Base-by-base conservation (phyloP, 2,888 invertebrate genomes). In the Lepidocyrtinus sp. region DNA sequence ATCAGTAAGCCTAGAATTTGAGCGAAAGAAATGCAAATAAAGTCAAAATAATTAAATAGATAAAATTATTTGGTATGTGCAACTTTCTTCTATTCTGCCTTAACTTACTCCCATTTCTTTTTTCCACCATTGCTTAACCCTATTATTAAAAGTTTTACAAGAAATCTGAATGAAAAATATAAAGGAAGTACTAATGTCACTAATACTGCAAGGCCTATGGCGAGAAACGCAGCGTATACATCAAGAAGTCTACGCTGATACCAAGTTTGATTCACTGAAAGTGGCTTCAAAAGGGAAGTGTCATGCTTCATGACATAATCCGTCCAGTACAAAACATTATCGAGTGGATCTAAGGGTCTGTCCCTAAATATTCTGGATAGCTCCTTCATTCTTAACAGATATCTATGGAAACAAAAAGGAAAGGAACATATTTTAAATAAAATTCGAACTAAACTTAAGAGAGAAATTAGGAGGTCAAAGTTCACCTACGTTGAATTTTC, bases 241-340 rank as follows among this genome's bases (percentile, higher is more conserved):
- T 82, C 82, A 17, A 80, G 36, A 2, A 80, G 63, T 15, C 82
- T 71, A 1, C 82, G 26, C 24, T 82, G 70, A 21, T 71, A 82
- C 82, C 82, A 82, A 1, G 73, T 67, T 63, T 80, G 82, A 17
- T 69, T 12, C 45, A 76, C 69, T 1, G 50, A 82, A 1, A 81
- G 21, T 7, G 84, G 76, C 46, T 71, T 81, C n/a, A 81, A 17
- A 0, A 75, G 27, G 0, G 55, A 59, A 9, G 71, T 72, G 45
- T 82, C 68, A 27, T 83, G 79, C 12, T 75, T 50, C 12, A 83
- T 65, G 0, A 71, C 75, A 45, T 80, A 83, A 9, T 82, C 74
- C 0, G 76, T 82, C 82, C 83, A 83, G 73, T 76, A 83, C 1
- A 81, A n/a, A 1, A 69, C 65, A 24, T 75, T 81, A 12, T 78